Conservation (phyloP, 2,888 invertebrate genomes). For the Dermolepida albohirtum region DNA sequence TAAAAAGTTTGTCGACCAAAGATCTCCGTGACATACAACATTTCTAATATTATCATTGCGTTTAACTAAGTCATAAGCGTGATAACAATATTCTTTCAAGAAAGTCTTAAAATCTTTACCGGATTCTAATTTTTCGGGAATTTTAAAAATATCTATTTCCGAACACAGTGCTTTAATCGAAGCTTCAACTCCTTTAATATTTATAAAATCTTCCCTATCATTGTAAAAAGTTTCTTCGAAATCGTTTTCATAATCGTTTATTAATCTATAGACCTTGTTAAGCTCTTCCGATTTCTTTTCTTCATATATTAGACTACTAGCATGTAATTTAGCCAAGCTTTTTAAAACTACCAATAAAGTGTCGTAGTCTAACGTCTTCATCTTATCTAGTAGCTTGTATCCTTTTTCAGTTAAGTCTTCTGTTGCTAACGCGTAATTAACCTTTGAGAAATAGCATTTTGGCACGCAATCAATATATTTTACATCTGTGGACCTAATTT, state of each 20-base stretch:
- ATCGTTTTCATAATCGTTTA: slow-evolving; percentile 53
- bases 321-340: slow-evolving; percentile 60
- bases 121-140: slow-evolving; percentile 51
- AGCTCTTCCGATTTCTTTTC: slow-evolving; percentile 46
- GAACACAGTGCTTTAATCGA: slow-evolving; percentile 54
- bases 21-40: slow-evolving; percentile 60
- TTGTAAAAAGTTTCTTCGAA: slow-evolving; percentile 59
- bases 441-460: slow-evolving; percentile 43
- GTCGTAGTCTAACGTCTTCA: slow-evolving; percentile 53
- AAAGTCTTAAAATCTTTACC: slow-evolving; percentile 52
- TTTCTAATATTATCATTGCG: slow-evolving; percentile 62
- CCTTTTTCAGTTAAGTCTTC: slow-evolving; percentile 61
- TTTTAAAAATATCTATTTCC: slow-evolving; percentile 54
- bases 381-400: slow-evolving; percentile 54
- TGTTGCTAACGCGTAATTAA: slow-evolving; percentile 55
- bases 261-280: slow-evolving; percentile 49
- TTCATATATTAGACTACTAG: slow-evolving; percentile 62
- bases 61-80: slow-evolving; percentile 56
- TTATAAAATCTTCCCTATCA: slow-evolving; percentile 50
- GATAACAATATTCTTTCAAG: slow-evolving; percentile 35
- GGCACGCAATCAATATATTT: slow-evolving; percentile 40
- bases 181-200: slow-evolving; percentile 52
- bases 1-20: slow-evolving; percentile 59
- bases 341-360: slow-evolving; percentile 55
- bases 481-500: slow-evolving; percentile 22